phyloP scores from a whole-genome alignment of 2,113 vertebrate genomes.

The Equus quagga region DNA sequence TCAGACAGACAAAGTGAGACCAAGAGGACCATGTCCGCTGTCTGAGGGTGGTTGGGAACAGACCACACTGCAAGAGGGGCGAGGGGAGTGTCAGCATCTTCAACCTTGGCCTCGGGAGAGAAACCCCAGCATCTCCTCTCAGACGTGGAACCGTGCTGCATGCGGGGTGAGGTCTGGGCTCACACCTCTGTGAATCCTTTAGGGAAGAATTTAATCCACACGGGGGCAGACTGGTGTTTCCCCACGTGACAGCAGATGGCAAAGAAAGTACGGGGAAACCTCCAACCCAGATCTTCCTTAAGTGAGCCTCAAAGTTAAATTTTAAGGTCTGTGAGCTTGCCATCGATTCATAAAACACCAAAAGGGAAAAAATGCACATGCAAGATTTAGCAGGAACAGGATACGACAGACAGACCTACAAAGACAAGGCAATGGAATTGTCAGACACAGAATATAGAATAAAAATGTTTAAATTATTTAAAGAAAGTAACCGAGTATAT shows the following conservation, averaged over 20 bases:
- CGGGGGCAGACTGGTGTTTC: too few species aligned
- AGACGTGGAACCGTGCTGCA: too few species aligned
- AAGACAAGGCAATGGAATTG: neutral
- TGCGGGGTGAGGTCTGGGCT: too few species aligned
- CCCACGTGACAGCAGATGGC: neutral
- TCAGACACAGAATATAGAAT: too few species aligned
- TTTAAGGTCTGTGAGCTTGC: neutral
- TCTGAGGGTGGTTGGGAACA: neutral
- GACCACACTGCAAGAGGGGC: fast-evolving
- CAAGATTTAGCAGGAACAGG: neutral
- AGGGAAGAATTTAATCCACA: too few species aligned
- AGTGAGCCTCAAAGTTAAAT: neutral
- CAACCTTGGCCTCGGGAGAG: too few species aligned
- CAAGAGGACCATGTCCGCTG: neutral
- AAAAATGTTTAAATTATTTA: too few species aligned
- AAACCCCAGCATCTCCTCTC: too few species aligned
- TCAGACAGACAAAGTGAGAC: too few species aligned
- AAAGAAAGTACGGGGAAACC: neutral
- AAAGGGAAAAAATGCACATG: neutral
- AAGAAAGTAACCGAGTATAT: neutral
- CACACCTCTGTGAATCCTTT: too few species aligned
- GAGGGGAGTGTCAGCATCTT: too few species aligned
- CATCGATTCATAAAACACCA: neutral
- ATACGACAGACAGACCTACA: neutral
- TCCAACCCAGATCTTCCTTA: too few species aligned